Conservation (phyloP, 1,140 invertebrate genomes). For the Mycetomoellerius zeteki region DNA sequence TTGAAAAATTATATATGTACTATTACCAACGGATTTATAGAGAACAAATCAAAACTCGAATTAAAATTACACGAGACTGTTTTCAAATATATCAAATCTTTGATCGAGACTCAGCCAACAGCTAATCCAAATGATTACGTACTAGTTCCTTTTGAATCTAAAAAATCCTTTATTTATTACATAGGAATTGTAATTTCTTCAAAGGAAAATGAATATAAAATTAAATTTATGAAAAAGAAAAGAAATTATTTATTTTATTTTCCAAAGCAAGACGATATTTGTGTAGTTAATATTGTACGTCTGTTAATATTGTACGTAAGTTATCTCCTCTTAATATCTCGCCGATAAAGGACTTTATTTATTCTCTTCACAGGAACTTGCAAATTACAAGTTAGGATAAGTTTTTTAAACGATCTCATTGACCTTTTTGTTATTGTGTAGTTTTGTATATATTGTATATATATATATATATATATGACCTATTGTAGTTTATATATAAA, state of each 20-base stretch:
- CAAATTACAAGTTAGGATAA: conserved; percentile 3
- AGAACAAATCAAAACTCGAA: conserved; percentile 14
- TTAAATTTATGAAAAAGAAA: conserved; percentile 26
- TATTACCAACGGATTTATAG: conserved; percentile 8
- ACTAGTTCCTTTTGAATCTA: conserved; percentile 8
- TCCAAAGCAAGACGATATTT: conserved; percentile 22
- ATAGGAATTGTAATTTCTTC: conserved; percentile 37
- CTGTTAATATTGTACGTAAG: conserved; percentile 21
- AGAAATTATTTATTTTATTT: conserved; percentile 36
- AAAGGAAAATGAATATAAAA: conserved; percentile 20
- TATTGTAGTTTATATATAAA: no score
- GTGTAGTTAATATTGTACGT: conserved; percentile 16
- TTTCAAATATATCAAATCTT: conserved; percentile 31
- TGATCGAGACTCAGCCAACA: conserved; percentile 5
- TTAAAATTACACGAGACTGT: conserved; percentile 19
- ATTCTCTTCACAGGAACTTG: conserved; percentile 7
- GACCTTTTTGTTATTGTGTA: not conserved
- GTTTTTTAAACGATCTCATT: not conserved
- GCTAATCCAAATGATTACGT: conserved; percentile 9
- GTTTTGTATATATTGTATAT: not conserved
- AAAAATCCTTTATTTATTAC: conserved; percentile 15
- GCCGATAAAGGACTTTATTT: not conserved
- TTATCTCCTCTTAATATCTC: no score
- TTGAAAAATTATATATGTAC: conserved; percentile 24
- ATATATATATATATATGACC: no score